A percentile compares a stretch with the other conserved stretches of the same genome.
Evolutionary conservation across 37 sponge, comb jelly and placozoan genomes (phyloP).

Genomic region (Trichoplax adhaerens): DNA sequence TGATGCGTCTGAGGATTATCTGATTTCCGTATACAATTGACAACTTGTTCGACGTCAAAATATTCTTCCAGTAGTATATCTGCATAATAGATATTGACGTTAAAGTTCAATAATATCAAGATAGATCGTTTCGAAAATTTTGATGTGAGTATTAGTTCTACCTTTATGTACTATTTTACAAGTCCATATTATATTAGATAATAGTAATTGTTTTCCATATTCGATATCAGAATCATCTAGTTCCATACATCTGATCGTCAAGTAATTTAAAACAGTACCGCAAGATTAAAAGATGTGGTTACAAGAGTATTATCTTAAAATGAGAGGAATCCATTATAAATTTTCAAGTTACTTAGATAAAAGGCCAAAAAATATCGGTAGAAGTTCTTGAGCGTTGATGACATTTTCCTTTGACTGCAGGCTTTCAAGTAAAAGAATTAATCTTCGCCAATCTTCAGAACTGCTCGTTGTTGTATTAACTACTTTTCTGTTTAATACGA

Average conservation of each 20-base stretch:
- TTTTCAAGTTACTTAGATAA: constrained; percentile 12
- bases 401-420: constrained; percentile 14
- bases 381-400: constrained; percentile 21
- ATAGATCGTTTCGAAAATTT: too few species aligned
- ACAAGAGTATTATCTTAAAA: too few species aligned
- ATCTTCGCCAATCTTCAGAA: constrained; percentile 22
- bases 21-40: constrained; percentile 51
- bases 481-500: too few species aligned
- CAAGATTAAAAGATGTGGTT: too few species aligned
- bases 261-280: too few species aligned
- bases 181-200: constrained; percentile 17
- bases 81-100: not conserved
- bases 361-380: constrained; percentile 29
- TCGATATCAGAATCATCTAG: constrained; percentile 24
- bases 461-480: not conserved
- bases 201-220: constrained; percentile 45
- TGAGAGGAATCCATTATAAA: too few species aligned
- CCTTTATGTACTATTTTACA: not conserved
- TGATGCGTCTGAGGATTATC: constrained; percentile 60
- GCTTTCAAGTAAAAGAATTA: constrained; percentile 33
- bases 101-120: too few species aligned
- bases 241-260: constrained; percentile 12
- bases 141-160: too few species aligned
- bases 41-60: constrained; percentile 70
- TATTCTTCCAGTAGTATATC: constrained; percentile 35